Conservation (phyloP, 2,113 vertebrate species). For the Leucoraja erinaceus region DNA sequence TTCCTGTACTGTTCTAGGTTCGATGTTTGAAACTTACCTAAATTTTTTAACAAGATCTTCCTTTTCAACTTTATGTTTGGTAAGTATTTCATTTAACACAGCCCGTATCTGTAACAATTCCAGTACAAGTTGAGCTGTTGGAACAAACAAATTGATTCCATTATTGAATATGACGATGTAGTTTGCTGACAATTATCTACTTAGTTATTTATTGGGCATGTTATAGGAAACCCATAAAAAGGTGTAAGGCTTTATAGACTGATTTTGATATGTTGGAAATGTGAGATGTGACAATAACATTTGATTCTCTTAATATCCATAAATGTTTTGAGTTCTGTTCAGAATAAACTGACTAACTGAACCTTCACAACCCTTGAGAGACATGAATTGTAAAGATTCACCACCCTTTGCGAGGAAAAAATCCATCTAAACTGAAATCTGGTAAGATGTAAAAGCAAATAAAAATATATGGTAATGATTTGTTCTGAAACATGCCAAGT, state of each 20-base stretch:
- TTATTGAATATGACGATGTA: not conserved
- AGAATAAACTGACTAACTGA: too few species aligned
- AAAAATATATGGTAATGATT: not conserved
- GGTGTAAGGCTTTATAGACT: too few species aligned
- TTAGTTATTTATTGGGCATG: not conserved
- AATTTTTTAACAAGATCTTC: slow-evolving; percentile 62
- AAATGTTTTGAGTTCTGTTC: too few species aligned
- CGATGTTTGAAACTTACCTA: slow-evolving; percentile 47
- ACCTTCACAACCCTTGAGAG: too few species aligned
- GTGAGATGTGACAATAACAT: not conserved
- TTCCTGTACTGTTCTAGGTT: not conserved
- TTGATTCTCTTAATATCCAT: not conserved
- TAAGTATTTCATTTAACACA: slow-evolving; percentile 54
- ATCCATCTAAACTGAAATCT: not conserved
- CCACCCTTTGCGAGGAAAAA: too few species aligned
- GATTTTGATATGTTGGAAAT: not conserved
- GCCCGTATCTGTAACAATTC: slow-evolving; percentile 53
- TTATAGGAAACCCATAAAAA: slow-evolving; percentile 15
- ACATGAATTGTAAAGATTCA: too few species aligned
- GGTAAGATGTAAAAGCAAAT: not conserved
- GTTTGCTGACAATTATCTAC: slow-evolving; percentile 40
- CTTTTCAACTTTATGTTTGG: slow-evolving; percentile 56
- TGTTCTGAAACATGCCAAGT: not conserved
- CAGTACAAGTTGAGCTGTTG: slow-evolving; percentile 32
- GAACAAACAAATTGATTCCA: slow-evolving; percentile 5